Evolutionary conservation across 2,888 invertebrate genomes (phyloP), one percentile per base, ranked within the genome.

Genomic region (Drosophila quinaria): DNA sequence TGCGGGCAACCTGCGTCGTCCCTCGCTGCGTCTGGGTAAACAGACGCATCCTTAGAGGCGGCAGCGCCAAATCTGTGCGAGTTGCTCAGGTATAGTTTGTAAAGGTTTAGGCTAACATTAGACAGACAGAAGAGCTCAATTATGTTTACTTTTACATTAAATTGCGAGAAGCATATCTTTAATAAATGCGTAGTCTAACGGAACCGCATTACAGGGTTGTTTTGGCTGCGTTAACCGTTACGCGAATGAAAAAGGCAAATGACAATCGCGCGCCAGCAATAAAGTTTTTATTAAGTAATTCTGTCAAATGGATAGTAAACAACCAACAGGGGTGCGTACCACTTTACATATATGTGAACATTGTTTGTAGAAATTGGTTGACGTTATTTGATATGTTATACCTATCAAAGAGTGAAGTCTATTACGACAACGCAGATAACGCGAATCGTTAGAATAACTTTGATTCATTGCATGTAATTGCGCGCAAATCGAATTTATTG

Each of bases 11-110:
- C 25, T 54, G 39, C 76, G 90, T 0, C 83, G 87, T 9, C 72
- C 81, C 5, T 88, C 90, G 10, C 11, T 87, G 60, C 87, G 89
- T 25, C 47, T 76, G 31, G 60, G 46, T 29, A 90, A 90, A 42
- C 80, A 86, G 52, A 61, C 72, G 52, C 75, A 85, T 69, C 65
- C 78, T 19, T 80, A 80, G 72, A 78, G 69, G 41, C 64, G 68
- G 31, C 74, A 65, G 41, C 49, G 44, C 42, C 56, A 58, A 47
- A 41, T 69, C 49, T 61, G 52, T 31, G 47, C 52, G 68, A 80
- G 65, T 67, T 72, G 90, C 86, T 86, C 86, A 86, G 86, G 86
- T 70, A 77, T 77, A 74, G 67, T 46, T 64, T 82, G 50, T 81
- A 70, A 62, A 55, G 39, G 50, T 41, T 70, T 64, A 60, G 56